These are phyloP conservation scores for Anagyrus pseudococci DNA, from an alignment of 2,888 invertebrate species.

Conservation along the genomic window DNA sequence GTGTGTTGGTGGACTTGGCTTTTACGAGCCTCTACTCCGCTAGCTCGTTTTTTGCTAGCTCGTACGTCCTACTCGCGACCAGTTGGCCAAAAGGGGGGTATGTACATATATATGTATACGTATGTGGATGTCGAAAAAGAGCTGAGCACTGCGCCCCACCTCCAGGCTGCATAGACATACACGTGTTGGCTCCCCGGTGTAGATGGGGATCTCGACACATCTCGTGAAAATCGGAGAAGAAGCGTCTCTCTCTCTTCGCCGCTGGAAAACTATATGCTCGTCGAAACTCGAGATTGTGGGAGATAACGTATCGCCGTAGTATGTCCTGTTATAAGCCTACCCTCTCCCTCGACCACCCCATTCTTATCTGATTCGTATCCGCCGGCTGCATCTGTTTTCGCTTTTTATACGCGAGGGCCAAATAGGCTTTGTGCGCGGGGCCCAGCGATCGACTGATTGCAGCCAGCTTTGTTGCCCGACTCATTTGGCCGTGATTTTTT, in stretches of 20 bases:
- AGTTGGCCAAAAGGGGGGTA: no score
- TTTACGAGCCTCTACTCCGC: neutral
- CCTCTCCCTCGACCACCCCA: neutral
- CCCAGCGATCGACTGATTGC: no score
- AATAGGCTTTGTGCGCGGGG: no score
- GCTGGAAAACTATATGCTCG: constrained; percentile 23
- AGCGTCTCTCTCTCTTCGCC: neutral
- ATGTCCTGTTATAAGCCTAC: no score
- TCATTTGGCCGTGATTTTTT: no score
- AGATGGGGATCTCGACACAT: constrained; percentile 29
- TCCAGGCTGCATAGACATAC: no score
- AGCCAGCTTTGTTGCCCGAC: no score
- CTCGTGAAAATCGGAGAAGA: constrained; percentile 29
- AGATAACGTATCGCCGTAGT: constrained; percentile 28
- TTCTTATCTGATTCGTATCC: constrained; percentile 36
- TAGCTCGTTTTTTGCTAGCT: constrained; percentile 15
- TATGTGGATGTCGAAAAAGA: constrained; percentile 30
- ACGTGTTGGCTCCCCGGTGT: constrained; percentile 18
- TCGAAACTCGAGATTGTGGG: constrained; percentile 36
- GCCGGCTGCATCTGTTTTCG: constrained; percentile 31
- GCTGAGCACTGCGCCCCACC: no score
- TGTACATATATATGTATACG: no score
- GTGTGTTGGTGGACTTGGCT: neutral
- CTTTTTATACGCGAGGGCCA: no score
- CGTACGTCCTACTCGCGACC: constrained; percentile 9